Evolutionary conservation across 2,113 vertebrate genomes (phyloP).

Genomic region (Mustela nigripes): DNA sequence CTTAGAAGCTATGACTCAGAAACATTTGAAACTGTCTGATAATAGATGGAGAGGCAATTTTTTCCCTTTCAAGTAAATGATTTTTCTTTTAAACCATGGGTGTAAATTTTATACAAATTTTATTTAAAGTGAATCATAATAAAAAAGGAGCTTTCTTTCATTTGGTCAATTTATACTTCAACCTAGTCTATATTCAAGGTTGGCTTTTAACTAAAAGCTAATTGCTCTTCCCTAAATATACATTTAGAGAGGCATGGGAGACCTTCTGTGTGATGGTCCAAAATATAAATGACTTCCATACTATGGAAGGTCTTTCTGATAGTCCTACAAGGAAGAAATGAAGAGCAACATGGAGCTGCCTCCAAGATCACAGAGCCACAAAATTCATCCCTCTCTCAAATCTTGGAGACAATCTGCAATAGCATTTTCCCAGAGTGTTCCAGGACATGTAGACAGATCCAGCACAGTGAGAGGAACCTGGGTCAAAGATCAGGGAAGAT

Average conservation of each 20-base stretch:
- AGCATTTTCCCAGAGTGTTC: not conserved
- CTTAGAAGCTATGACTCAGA: not conserved
- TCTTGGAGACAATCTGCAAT: not conserved
- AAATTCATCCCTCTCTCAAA: not conserved
- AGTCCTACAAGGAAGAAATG: not conserved
- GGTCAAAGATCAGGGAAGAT: not conserved
- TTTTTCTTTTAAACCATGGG: constrained; percentile 60
- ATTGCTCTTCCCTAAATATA: constrained; percentile 31
- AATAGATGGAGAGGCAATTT: not conserved
- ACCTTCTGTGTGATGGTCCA: not conserved
- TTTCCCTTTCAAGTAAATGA: constrained; percentile 2
- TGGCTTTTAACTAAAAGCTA: constrained; percentile 35
- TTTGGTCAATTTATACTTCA: constrained; percentile 25
- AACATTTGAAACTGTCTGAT: constrained; percentile 5
- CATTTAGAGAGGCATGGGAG: not conserved
- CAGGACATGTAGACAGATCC: not conserved
- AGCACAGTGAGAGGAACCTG: fast-evolving
- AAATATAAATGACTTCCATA: not conserved
- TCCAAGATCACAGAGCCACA: not conserved
- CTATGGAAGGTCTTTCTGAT: not conserved
- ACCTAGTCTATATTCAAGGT: not conserved
- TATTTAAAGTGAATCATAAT: constrained; percentile 49
- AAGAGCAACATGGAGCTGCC: not conserved
- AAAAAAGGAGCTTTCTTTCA: constrained; percentile 16
- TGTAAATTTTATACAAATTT: constrained; percentile 29